Percentiles rank a stretch among this genome's conserved stretches.
These are phyloP conservation scores for Xiphydria camelus DNA, from an alignment of 2,888 invertebrate genomes.

Conservation along the genomic window DNA sequence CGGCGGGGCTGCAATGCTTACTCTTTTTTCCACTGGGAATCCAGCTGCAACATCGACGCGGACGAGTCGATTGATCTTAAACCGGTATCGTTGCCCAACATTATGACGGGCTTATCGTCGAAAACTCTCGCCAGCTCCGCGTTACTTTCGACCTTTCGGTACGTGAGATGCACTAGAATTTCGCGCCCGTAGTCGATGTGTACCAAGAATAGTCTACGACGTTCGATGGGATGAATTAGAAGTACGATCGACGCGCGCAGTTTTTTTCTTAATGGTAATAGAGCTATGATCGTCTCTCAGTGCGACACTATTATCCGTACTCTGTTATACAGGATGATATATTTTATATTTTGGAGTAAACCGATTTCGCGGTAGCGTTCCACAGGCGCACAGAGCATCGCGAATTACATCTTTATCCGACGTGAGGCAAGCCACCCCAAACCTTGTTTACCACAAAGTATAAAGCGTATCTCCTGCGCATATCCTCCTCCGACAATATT, in stretches of 20 bases:
- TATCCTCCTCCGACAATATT: too few species aligned
- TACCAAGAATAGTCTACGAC: slow-evolving; percentile 43
- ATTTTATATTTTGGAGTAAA: too few species aligned
- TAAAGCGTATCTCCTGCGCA: too few species aligned
- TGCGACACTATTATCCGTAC: too few species aligned
- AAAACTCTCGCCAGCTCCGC: neutral
- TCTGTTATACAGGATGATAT: too few species aligned
- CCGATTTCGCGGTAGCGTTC: too few species aligned
- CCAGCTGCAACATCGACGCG: slow-evolving; percentile 25
- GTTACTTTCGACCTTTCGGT: slow-evolving; percentile 18
- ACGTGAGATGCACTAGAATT: slow-evolving; percentile 43
- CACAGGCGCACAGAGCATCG: too few species aligned
- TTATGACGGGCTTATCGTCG: slow-evolving; percentile 19
- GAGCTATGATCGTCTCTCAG: too few species aligned
- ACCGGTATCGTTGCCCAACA: slow-evolving; percentile 37
- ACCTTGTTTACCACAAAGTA: too few species aligned
- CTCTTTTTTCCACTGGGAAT: slow-evolving; percentile 45
- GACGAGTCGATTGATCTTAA: slow-evolving; percentile 32
- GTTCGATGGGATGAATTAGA: neutral
- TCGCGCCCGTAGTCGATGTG: slow-evolving; percentile 39
- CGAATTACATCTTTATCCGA: too few species aligned
- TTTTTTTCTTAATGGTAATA: neutral
- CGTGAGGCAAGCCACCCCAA: too few species aligned
- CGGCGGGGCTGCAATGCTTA: slow-evolving; percentile 24
- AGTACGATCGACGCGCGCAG: neutral